These are phyloP conservation scores for Trissolcus brochymenae DNA, from an alignment of 2,888 invertebrate genomes.

Conservation along the genomic window DNA sequence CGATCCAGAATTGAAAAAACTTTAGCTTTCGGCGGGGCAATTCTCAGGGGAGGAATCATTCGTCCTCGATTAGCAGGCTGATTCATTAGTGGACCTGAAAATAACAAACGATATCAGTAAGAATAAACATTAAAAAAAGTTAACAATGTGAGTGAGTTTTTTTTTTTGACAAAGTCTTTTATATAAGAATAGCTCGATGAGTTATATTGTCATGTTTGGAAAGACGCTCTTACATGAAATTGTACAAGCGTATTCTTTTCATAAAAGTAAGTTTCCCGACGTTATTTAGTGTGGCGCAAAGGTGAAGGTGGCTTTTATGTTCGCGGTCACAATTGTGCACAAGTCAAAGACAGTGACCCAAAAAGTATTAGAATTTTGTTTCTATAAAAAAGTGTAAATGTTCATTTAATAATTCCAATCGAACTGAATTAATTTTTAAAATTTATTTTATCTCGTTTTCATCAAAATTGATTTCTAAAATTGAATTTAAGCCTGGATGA, in stretches of 20 bases:
- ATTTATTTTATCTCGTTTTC: too few relatives aligned
- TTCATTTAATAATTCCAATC: too few relatives aligned
- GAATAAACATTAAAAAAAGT: not conserved
- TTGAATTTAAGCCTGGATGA: too few relatives aligned
- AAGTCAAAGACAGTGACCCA: constrained; percentile 27
- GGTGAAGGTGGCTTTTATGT: constrained; percentile 33
- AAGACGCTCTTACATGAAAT: constrained; percentile 40
- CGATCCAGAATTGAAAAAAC: constrained; percentile 90
- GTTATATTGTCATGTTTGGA: constrained; percentile 32
- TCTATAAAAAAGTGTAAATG: not conserved
- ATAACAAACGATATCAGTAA: not conserved
- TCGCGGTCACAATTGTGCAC: constrained; percentile 33
- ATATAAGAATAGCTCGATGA: constrained; percentile 28
- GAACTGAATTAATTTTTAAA: too few relatives aligned
- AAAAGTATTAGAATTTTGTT: not conserved
- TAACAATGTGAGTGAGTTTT: not conserved
- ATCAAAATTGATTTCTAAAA: too few relatives aligned
- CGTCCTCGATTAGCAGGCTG: constrained; percentile 76
- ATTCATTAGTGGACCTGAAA: constrained; percentile 74
- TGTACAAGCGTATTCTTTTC: constrained; percentile 41
- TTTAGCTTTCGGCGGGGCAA: constrained; percentile 85
- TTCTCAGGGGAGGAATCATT: constrained; percentile 64
- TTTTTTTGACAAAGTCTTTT: constrained; percentile 12
- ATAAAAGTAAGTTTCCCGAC: constrained; percentile 33
- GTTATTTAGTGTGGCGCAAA: constrained; percentile 38